A percentile compares a stretch with the other conserved stretches of the same genome.
phyloP scores from a whole-genome alignment of 2,888 invertebrate species.

The Folsomia manolachei region DNA sequence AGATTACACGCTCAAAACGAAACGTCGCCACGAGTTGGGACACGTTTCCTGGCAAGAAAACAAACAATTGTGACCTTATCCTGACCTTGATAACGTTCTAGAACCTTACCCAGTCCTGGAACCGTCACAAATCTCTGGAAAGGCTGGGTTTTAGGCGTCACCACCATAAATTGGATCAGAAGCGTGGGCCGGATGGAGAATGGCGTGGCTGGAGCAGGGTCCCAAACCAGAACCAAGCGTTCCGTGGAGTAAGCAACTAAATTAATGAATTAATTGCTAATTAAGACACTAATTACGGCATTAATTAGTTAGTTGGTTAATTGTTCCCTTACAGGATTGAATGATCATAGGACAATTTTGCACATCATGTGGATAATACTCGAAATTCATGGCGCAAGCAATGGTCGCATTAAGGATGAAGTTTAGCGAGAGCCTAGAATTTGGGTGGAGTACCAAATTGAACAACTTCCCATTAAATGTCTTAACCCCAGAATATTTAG shows the following conservation, averaged over 20 bases:
- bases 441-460: slow-evolving; percentile 18
- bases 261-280: neutral
- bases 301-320: slow-evolving; percentile 21
- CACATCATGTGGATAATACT: slow-evolving; percentile 68
- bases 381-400: slow-evolving; percentile 33
- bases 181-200: neutral
- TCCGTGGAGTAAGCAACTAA: neutral
- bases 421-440: slow-evolving; percentile 17
- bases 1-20: slow-evolving; percentile 77
- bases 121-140: neutral
- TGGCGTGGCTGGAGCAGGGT: no score
- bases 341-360: slow-evolving; percentile 79
- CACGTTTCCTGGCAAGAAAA: slow-evolving; percentile 71
- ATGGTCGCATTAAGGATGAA: slow-evolving; percentile 37
- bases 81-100: no score
- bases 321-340: slow-evolving; percentile 83
- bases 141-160: neutral
- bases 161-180: neutral
- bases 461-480: slow-evolving; percentile 12
- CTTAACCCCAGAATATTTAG: slow-evolving; percentile 69
- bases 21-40: slow-evolving; percentile 75
- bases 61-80: no score
- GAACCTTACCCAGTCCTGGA: neutral
- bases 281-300: neutral
- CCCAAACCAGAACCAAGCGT: neutral